These are phyloP conservation scores for Delphinus delphis DNA, from an alignment of 2,113 vertebrate genomes.

Conservation along the genomic window DNA sequence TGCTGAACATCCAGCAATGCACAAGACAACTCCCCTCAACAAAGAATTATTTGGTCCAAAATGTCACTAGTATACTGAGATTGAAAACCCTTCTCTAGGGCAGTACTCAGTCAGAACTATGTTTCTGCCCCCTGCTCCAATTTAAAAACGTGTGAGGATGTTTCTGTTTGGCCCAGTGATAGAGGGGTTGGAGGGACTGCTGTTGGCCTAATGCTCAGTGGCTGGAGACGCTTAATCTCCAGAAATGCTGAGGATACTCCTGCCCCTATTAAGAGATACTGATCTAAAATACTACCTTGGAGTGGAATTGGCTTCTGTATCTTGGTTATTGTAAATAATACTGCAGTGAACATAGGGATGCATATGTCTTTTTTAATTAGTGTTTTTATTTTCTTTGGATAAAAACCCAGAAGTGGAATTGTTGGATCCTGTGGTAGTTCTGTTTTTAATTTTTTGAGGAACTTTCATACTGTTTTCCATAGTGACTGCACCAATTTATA, in stretches of 20 bases:
- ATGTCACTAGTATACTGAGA: not conserved
- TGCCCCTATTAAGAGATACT: not conserved
- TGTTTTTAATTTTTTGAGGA: not conserved
- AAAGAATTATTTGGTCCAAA: not conserved
- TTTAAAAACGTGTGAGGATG: not conserved
- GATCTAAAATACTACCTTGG: not conserved
- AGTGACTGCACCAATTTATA: not conserved
- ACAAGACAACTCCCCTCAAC: not conserved
- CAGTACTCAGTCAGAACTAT: not conserved
- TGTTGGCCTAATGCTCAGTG: not conserved
- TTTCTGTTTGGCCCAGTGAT: not conserved
- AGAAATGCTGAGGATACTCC: not conserved
- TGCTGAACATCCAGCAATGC: not conserved
- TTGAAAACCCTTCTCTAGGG: not conserved
- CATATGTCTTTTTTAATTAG: not conserved
- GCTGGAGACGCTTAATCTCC: not conserved
- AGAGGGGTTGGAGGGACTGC: not conserved
- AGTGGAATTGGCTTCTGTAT: not conserved
- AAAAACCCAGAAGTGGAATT: not conserved
- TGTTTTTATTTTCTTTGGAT: not conserved
- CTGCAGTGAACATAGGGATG: not conserved
- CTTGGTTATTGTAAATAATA: not conserved
- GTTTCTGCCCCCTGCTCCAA: not conserved
- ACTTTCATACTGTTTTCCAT: not conserved
- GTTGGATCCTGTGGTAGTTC: not conserved